Evolutionary conservation across 2,113 vertebrate species (phyloP).

Genomic region (Spilogale gracilis): DNA sequence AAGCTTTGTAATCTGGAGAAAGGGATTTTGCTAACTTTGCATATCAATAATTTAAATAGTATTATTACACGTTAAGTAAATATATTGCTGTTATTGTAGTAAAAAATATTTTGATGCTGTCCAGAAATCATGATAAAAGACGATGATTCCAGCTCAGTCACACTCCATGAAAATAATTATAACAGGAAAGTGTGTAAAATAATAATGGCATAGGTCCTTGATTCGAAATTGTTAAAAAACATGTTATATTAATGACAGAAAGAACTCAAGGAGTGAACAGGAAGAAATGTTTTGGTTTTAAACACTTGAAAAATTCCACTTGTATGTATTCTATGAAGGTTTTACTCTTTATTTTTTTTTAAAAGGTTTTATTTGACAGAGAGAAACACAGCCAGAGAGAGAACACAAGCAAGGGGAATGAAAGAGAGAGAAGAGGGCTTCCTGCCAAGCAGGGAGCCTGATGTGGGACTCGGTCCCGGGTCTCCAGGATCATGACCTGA

Average conservation of each 20-base stretch:
- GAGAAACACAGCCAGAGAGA: too few species aligned
- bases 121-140: background rate
- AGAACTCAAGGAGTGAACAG: background rate
- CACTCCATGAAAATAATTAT: background rate
- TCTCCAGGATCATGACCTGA: too few species aligned
- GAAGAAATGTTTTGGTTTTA: background rate
- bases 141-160: background rate
- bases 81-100: background rate
- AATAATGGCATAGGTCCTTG: background rate
- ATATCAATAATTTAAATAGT: background rate
- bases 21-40: background rate
- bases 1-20: background rate
- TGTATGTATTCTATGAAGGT: background rate
- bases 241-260: background rate
- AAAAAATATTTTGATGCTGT: slow-evolving; percentile 13
- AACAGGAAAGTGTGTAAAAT: background rate
- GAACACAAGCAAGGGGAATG: too few species aligned
- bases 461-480: too few species aligned
- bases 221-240: slow-evolving; percentile 32
- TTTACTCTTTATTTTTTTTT: too few species aligned
- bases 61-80: background rate
- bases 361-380: too few species aligned
- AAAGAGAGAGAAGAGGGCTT: too few species aligned
- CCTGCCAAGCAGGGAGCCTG: too few species aligned
- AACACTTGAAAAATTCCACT: background rate